Evolutionary conservation across 2,113 vertebrate species (phyloP).

Genomic region (Asarcornis scutulata): DNA sequence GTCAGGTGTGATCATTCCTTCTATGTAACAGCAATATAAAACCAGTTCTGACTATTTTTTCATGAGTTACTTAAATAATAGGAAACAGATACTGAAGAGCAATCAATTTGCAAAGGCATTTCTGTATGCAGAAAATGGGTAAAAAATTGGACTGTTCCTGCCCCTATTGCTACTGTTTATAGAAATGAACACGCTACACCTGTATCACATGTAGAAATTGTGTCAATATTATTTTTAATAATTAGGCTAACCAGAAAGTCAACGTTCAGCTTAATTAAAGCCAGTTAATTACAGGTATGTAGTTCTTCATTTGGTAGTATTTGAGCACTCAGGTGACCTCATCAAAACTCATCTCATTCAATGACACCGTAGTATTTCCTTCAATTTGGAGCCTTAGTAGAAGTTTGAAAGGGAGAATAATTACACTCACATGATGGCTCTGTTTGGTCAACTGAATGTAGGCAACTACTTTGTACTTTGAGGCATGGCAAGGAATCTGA

Average conservation of each 20-base stretch:
- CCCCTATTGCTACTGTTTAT: neutral
- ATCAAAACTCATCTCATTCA: neutral
- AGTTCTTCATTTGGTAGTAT: neutral
- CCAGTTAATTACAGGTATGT: neutral
- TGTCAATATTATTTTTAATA: neutral
- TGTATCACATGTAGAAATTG: neutral
- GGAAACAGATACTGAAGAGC: neutral
- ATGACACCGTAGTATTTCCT: neutral
- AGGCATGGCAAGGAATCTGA: neutral
- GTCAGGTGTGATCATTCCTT: neutral
- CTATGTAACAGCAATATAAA: neutral
- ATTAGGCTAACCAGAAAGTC: neutral
- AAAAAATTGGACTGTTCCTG: neutral
- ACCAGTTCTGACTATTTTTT: neutral
- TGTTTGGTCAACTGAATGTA: neutral
- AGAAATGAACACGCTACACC: neutral
- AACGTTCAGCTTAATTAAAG: neutral
- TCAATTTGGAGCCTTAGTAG: neutral
- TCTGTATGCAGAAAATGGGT: neutral
- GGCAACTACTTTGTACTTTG: neutral
- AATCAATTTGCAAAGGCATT: neutral
- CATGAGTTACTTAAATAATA: neutral
- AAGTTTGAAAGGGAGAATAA: neutral
- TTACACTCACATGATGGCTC: neutral
- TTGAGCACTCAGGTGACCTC: neutral